Base-by-base conservation (phyloP, 2,888 invertebrate species). In the Hirtodrosophila histrioides region DNA sequence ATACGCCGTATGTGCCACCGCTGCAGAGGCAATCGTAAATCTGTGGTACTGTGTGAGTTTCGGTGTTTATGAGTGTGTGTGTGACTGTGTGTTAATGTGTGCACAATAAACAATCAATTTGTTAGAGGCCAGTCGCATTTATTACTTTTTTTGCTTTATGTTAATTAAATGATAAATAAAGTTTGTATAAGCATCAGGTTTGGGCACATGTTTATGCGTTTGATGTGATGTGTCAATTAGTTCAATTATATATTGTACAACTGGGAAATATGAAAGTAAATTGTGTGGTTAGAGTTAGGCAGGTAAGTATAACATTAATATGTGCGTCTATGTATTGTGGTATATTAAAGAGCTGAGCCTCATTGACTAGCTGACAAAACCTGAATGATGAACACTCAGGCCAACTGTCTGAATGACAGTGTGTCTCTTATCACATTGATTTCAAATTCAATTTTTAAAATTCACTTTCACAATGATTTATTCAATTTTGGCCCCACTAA, bases 71-170 rank as follows among this genome's bases (percentile, higher is more conserved):
- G 41, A 48, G 51, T 61, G 56, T 37, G 60, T 57, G 63, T 56
- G 48, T 43, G 49, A 39, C 36, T 75, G 75, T 62, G 67, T 72
- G 74, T 65, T 82, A 71, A 78, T 78, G 83, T 80, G 71, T 64
- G 67, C 62, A 82, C 77, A 79, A 80, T 80, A 81, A 83, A 83
- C 83, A 83, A 81, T 83, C 83, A 81, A 81, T 81, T 83, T 83
- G 78, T 69, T 78, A 44, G 70, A 48, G 65, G 64, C 41, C 57
- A 57, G 63, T 67, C 70, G 73, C 54, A 64, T 62, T 68, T 79
- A 69, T 75, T 8, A 31, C 31, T 31, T 31, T 23, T 51, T 46
- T 17, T 51, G 45, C 24, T 55, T 81, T 78, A 80, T 81, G 83
- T 56, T 83, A 82, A 83, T 83, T 78, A 83, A 82, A 83, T 82